Evolutionary conservation across 2,888 invertebrate species (phyloP).

Genomic region (Antitype chi): DNA sequence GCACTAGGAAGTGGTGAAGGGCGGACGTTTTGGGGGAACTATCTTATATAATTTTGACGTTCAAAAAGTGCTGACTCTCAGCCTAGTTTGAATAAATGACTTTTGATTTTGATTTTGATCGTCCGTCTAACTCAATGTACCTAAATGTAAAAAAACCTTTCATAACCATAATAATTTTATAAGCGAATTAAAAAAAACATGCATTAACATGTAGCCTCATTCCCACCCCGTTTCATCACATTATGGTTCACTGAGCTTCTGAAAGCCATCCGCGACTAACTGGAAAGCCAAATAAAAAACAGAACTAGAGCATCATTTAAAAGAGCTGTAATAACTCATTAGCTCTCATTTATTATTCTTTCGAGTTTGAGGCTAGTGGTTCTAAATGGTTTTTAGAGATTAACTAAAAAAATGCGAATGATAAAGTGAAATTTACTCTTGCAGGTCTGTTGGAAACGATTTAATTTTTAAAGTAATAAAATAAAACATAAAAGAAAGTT

Average conservation of each 20-base stretch:
- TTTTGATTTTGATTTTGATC: too few species aligned
- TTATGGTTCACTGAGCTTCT: conserved; percentile 46
- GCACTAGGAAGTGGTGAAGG: too few species aligned
- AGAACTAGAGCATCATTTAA: neutral
- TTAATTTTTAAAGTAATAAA: too few species aligned
- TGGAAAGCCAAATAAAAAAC: conserved; percentile 16
- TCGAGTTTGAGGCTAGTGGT: neutral
- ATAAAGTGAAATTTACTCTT: neutral
- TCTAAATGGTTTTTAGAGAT: neutral
- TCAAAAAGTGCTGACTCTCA: too few species aligned
- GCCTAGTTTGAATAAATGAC: too few species aligned
- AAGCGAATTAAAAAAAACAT: neutral
- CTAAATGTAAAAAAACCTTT: neutral
- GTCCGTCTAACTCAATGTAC: too few species aligned
- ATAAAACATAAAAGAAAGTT: neutral
- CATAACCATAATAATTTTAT: neutral
- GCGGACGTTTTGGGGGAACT: too few species aligned
- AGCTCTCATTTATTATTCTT: conserved; percentile 15
- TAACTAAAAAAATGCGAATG: neutral
- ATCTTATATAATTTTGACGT: too few species aligned
- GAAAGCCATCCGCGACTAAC: conserved; percentile 24
- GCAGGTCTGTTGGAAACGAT: neutral
- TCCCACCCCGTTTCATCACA: conserved; percentile 9
- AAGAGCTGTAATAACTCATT: conserved; percentile 14
- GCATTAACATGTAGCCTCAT: neutral